A percentile compares a stretch with the other conserved stretches of the same genome.
Conservation (phyloP, 2,797 vertebrate genomes). For the Sphenopsis melanotis region DNA sequence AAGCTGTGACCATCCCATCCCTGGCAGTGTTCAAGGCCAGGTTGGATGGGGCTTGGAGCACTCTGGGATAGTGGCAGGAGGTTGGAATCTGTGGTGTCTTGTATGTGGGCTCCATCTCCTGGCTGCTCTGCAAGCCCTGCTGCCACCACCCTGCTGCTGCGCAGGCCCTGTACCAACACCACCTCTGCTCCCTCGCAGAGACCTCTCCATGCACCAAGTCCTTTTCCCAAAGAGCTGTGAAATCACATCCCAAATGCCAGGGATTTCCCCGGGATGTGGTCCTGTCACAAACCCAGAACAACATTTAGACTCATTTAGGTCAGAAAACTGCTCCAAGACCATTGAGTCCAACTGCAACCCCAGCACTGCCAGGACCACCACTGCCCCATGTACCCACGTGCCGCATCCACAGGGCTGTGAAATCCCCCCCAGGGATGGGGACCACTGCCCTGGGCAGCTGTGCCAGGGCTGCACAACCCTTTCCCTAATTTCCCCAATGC, state of each 20-base stretch:
- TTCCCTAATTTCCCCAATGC: neutral
- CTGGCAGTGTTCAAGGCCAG: neutral
- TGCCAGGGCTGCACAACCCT: neutral
- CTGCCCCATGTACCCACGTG: neutral
- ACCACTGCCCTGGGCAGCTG: neutral
- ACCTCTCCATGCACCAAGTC: neutral
- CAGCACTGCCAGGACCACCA: neutral
- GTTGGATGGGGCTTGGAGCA: neutral
- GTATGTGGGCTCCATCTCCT: slow-evolving; percentile 45
- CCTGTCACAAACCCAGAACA: neutral
- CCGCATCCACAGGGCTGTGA: neutral
- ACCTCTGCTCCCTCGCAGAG: neutral
- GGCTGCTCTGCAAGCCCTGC: slow-evolving; percentile 11
- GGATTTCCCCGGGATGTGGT: neutral
- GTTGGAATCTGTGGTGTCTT: neutral
- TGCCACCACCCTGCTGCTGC: neutral
- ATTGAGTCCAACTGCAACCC: neutral
- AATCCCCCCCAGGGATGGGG: neutral
- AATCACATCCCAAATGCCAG: neutral
- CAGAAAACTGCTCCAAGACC: neutral
- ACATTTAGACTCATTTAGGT: neutral
- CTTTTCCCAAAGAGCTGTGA: neutral
- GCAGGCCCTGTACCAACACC: neutral
- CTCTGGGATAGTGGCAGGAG: neutral
- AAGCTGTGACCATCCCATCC: neutral